These are phyloP conservation scores for Globicephala melas DNA, from an alignment of 2,113 vertebrate genomes.

Conservation along the genomic window DNA sequence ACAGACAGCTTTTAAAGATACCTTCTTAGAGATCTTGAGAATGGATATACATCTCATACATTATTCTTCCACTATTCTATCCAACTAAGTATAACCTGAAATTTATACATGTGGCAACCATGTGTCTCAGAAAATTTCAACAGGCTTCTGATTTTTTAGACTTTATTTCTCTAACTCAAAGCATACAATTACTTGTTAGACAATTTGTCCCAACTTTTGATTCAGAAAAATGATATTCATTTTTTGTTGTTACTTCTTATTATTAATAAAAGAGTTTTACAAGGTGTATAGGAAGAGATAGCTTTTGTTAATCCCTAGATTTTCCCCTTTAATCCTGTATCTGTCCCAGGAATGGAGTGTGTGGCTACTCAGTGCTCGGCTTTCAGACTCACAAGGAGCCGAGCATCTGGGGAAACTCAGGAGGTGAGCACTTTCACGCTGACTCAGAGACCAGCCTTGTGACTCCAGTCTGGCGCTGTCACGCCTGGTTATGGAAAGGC, in stretches of 20 bases:
- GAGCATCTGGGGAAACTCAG: conserved; percentile 72
- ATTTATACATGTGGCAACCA: conserved; percentile 50
- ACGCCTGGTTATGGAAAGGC: conserved; percentile 79
- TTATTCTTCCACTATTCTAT: background rate
- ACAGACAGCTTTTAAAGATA: background rate
- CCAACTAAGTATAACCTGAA: background rate
- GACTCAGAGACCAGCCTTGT: conserved; percentile 76
- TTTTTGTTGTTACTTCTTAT: background rate
- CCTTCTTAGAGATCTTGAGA: background rate
- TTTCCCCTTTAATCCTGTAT: background rate
- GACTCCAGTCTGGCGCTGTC: conserved; percentile 80
- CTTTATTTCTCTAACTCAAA: background rate
- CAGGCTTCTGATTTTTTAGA: background rate
- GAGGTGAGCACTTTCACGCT: conserved; percentile 74
- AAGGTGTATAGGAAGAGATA: background rate
- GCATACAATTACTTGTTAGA: background rate
- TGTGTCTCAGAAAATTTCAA: conserved; percentile 14
- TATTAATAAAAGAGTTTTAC: background rate
- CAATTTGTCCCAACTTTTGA: background rate
- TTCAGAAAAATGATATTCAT: background rate
- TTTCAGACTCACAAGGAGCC: conserved; percentile 46
- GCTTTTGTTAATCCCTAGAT: background rate
- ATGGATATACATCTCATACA: background rate
- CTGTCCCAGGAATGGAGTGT: background rate
- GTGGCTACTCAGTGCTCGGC: conserved; percentile 3